Percentiles rank a stretch among this genome's conserved stretches.
Conservation (phyloP, 2,888 invertebrate genomes). For the Epinotia brunnichana region DNA sequence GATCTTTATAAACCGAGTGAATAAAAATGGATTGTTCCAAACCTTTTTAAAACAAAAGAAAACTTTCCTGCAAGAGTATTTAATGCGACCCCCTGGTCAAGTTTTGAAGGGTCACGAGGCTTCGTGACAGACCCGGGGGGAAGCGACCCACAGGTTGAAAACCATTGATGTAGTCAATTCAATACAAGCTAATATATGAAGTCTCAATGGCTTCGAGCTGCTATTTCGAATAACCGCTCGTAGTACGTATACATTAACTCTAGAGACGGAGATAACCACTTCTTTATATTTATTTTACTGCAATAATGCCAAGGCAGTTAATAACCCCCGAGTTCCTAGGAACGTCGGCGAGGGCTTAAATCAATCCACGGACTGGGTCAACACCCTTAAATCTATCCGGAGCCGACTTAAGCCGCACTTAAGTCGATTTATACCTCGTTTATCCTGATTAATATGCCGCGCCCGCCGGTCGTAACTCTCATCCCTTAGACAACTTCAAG, state of each 20-base stretch:
- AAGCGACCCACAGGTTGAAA: too few relatives aligned
- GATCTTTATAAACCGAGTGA: background rate
- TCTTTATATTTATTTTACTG: background rate
- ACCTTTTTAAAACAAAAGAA: too few relatives aligned
- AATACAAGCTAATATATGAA: background rate
- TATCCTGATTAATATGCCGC: conserved; percentile 30
- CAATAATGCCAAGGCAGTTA: conserved; percentile 4
- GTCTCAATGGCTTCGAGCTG: too few relatives aligned
- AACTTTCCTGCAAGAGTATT: too few relatives aligned
- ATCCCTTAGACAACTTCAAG: conserved; percentile 23
- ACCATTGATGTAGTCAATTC: too few relatives aligned
- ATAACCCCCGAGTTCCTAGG: conserved; percentile 38
- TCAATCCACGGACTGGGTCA: conserved; percentile 31
- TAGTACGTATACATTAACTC: too few relatives aligned
- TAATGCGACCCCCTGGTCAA: too few relatives aligned
- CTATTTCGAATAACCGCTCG: background rate
- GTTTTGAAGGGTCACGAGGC: too few relatives aligned
- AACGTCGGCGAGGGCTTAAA: conserved; percentile 29
- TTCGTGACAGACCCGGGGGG: too few relatives aligned
- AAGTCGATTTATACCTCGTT: conserved; percentile 31
- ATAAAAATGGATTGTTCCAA: background rate
- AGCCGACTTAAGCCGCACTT: conserved; percentile 16
- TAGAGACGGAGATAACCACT: background rate
- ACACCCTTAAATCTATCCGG: conserved; percentile 25
- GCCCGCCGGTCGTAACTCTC: conserved; percentile 24